A percentile compares a stretch with the other conserved stretches of the same genome.
These are phyloP conservation scores for Drosophila lowei DNA, from an alignment of 1,140 invertebrate species.

Conservation along the genomic window DNA sequence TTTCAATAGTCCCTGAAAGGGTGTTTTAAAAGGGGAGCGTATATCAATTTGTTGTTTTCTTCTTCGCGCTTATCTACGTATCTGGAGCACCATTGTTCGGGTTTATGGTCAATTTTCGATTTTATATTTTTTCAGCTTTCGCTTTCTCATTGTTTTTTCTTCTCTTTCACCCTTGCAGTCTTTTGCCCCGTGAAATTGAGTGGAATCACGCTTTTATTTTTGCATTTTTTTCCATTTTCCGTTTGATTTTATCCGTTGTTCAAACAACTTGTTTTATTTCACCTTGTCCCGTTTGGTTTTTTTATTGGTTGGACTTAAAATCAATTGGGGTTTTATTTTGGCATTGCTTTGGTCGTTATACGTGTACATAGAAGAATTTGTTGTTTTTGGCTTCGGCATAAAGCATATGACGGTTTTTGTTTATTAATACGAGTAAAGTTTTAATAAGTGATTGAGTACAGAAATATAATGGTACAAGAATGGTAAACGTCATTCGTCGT, in stretches of 20 bases:
- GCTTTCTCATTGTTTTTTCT: slow-evolving; percentile 39
- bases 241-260: slow-evolving; percentile 55
- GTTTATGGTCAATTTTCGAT: slow-evolving; percentile 64
- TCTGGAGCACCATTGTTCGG: slow-evolving; percentile 18
- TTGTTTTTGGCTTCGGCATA: too few relatives aligned
- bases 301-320: slow-evolving; percentile 48
- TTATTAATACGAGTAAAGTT: too few relatives aligned
- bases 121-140: slow-evolving; percentile 48
- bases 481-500: too few relatives aligned
- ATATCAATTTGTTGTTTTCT: slow-evolving; percentile 49
- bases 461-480: too few relatives aligned
- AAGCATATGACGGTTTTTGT: too few relatives aligned
- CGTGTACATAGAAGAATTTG: too few relatives aligned
- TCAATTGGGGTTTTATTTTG: slow-evolving; percentile 38
- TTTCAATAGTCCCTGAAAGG: too few relatives aligned
- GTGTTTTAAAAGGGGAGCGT: background rate
- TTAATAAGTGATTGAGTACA: too few relatives aligned
- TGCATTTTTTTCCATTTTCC: slow-evolving; percentile 41
- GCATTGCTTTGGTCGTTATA: background rate
- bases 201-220: slow-evolving; percentile 47
- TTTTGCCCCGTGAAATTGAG: slow-evolving; percentile 16
- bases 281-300: slow-evolving; percentile 46
- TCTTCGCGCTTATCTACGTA: slow-evolving; percentile 59
- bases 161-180: background rate
- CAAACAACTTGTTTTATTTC: slow-evolving; percentile 55